Percentiles rank a stretch among this genome's conserved stretches.
These are phyloP conservation scores for Acanthosepion esculentum DNA, from an alignment of 2,888 invertebrate genomes.

Conservation along the genomic window DNA sequence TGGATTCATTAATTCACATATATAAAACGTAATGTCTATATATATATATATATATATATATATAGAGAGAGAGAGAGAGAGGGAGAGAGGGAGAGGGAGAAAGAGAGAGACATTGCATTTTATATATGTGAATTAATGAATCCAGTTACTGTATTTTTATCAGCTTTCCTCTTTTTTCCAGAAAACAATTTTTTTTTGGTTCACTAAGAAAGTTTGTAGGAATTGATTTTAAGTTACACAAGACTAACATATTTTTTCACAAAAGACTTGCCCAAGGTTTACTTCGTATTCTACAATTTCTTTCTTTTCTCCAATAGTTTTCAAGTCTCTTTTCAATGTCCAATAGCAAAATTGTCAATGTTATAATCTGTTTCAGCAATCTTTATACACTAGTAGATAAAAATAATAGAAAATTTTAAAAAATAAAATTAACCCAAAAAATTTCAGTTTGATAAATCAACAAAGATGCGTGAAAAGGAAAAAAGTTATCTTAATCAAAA, in stretches of 20 bases:
- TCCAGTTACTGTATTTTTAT: too few species aligned
- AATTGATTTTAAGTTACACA: slow-evolving; percentile 9
- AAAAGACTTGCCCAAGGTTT: not conserved
- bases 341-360: slow-evolving; percentile 33
- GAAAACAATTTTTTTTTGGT: not conserved
- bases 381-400: slow-evolving; percentile 33
- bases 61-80: too few species aligned
- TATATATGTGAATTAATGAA: too few species aligned
- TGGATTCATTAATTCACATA: too few species aligned
- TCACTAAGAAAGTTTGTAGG: not conserved
- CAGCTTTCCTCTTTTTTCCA: too few species aligned
- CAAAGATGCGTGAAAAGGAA: not conserved
- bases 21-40: too few species aligned
- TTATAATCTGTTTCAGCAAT: not conserved
- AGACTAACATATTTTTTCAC: not conserved
- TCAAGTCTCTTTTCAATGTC: not conserved
- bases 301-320: not conserved
- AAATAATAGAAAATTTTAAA: not conserved
- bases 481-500: not conserved
- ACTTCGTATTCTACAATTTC: not conserved
- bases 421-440: not conserved
- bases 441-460: not conserved
- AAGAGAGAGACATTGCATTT: too few species aligned
- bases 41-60: too few species aligned
- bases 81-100: too few species aligned